Percentiles rank a stretch among this genome's conserved stretches.
phyloP scores from a whole-genome alignment of 2,113 vertebrate species.

The Forbesichthys agassizii region DNA sequence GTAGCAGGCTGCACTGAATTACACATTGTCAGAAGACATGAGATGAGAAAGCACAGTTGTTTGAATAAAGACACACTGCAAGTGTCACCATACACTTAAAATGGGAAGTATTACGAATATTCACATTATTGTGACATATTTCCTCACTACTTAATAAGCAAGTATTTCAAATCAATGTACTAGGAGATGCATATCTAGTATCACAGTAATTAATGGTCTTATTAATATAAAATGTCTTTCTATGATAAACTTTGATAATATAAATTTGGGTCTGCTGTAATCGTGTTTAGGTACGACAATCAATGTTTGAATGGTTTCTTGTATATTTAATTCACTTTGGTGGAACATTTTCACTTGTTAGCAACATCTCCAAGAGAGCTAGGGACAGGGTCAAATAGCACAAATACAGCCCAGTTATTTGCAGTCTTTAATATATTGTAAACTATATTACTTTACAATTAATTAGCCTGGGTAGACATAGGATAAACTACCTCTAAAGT shows the following conservation, averaged over 20 bases:
- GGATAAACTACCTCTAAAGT: too few species aligned
- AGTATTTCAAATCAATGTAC: slow-evolving; percentile 43
- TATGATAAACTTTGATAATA: slow-evolving; percentile 62
- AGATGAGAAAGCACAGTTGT: slow-evolving; percentile 4
- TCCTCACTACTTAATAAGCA: slow-evolving; percentile 49
- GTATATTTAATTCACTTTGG: slow-evolving; percentile 56
- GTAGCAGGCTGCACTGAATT: slow-evolving; percentile 57
- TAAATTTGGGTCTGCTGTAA: slow-evolving; percentile 64
- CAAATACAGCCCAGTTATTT: too few species aligned
- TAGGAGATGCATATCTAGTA: slow-evolving; percentile 43
- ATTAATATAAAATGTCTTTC: slow-evolving; percentile 60
- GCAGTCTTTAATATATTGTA: too few species aligned
- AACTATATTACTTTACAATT: too few species aligned
- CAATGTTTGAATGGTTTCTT: slow-evolving; percentile 63
- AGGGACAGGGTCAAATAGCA: too few species aligned
- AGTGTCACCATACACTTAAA: slow-evolving; percentile 25
- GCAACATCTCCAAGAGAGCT: neutral
- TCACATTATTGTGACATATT: slow-evolving; percentile 47
- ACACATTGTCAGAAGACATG: slow-evolving; percentile 15
- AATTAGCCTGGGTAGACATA: too few species aligned
- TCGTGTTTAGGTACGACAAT: slow-evolving; percentile 67
- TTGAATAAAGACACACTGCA: neutral
- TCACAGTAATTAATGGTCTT: slow-evolving; percentile 60
- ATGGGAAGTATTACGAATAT: slow-evolving; percentile 37
- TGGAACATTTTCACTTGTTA: slow-evolving; percentile 46